These are phyloP conservation scores for Cryptocephalus moraei DNA, from an alignment of 2,888 invertebrate genomes.

Conservation along the genomic window DNA sequence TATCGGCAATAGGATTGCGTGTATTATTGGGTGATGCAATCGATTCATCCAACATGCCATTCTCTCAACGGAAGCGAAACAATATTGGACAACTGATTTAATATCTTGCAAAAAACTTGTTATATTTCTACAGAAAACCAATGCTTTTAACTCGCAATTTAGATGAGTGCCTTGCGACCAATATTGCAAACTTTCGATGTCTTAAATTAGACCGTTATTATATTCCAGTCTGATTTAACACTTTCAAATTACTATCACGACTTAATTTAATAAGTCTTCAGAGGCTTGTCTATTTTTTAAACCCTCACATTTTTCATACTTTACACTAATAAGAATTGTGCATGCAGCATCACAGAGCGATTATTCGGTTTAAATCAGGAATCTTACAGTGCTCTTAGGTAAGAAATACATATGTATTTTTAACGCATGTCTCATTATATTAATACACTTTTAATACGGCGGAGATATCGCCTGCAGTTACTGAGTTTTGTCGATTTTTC, in stretches of 20 bases:
- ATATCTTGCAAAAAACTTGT: no score
- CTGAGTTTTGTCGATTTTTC: conserved; percentile 28
- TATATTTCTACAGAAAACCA: not conserved
- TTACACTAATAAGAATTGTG: conserved; percentile 35
- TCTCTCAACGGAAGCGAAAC: no score
- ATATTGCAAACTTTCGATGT: not conserved
- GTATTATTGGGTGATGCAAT: no score
- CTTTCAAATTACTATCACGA: not conserved
- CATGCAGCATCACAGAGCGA: conserved; percentile 75
- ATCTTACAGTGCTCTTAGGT: conserved; percentile 61
- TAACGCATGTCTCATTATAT: not conserved
- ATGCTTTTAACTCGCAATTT: not conserved
- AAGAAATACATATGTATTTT: conserved; percentile 23
- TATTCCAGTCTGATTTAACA: no score
- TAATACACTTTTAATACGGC: conserved; percentile 7
- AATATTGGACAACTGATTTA: no score
- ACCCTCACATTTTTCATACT: not conserved
- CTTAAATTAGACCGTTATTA: not conserved
- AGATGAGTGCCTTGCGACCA: not conserved
- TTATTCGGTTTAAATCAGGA: conserved; percentile 72
- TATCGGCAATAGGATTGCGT: no score
- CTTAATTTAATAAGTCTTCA: not conserved
- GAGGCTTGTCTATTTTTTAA: not conserved
- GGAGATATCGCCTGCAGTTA: no score
- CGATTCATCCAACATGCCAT: no score